Base-by-base conservation (phyloP, 2,113 vertebrate genomes). In the Pampusana beccarii region DNA sequence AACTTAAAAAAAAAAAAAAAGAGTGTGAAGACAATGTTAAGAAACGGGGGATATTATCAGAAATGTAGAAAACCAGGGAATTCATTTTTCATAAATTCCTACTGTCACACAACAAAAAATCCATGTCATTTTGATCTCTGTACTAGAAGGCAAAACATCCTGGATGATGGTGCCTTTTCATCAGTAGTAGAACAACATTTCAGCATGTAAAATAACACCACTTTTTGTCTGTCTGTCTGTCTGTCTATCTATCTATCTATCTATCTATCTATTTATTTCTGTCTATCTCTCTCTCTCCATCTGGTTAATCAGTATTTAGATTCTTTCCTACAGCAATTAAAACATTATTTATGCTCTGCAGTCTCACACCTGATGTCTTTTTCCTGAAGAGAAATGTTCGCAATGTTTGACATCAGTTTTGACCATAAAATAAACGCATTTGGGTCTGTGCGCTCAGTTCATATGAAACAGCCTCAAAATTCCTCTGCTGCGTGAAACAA, bases 251-350 rank as follows among this genome's bases (percentile, higher is more conserved):
- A 7, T 17, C 42, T 42, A 17, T 17, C 42, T 44, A 17, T 44
- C 42, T 44, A 7, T 44, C 42, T 44, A 7, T 44, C 42, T 44
- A 16, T 44, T 11, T 44, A 7, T 42, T 5, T 42, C 42, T 42
- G 16, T 42, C 14, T 46, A 18, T 46, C 44, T 44, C 16, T 44
- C 44, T 44, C 16, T 18, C 44, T 44, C 31, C 56, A 4, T 26
- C 67, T 53, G 20, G 21, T 64, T 90, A 54, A 74, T 42, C 29
- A 53, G 23, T 38, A 70, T 42, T 86, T 40, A 62, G 23, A 74
- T 62, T 83, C n/a, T 56, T 91, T 83, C 46, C 65, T 67, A 60
- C 38, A 80, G 64, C 67, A 95, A 79, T 81, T 93, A 79, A 90
- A 80, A 42, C 21, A 62, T n/a, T 86, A 70, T 79, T 92, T 95